Evolutionary conservation across 1,140 invertebrate species (phyloP).

Genomic region (Sminthurinus signatus): DNA sequence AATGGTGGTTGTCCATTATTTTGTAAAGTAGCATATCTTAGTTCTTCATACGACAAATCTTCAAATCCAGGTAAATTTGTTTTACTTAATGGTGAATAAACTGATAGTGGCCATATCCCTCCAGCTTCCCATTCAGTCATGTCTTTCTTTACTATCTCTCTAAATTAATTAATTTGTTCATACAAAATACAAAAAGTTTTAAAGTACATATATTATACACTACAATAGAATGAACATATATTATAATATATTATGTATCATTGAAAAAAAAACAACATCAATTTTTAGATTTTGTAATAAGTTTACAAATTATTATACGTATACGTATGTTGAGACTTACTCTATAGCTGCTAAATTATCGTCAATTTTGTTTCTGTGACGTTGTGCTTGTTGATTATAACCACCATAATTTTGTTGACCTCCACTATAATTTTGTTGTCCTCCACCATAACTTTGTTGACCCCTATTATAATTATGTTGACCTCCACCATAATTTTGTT

Average conservation of each 20-base stretch:
- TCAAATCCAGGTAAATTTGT: constrained; percentile 26
- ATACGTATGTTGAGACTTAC: too few relatives aligned
- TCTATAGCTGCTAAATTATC: neutral
- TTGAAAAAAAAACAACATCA: neutral
- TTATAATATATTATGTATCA: neutral
- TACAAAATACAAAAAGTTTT: too few relatives aligned
- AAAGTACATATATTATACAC: neutral
- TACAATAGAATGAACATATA: neutral
- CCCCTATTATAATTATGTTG: too few relatives aligned
- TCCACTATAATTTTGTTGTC: neutral
- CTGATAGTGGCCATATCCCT: constrained; percentile 18
- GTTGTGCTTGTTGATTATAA: neutral
- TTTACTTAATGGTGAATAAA: neutral
- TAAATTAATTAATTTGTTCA: constrained; percentile 3
- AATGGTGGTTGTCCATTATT: neutral
- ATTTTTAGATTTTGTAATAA: too few relatives aligned
- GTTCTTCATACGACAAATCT: constrained; percentile 31
- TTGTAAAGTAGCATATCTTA: constrained; percentile 7
- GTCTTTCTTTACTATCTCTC: constrained; percentile 24
- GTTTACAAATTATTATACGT: too few relatives aligned
- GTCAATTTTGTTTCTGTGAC: neutral
- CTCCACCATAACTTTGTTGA: neutral
- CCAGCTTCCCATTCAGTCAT: constrained; percentile 22
- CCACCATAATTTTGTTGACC: neutral
- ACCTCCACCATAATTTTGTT: too few relatives aligned